Evolutionary conservation across 2,888 invertebrate genomes (phyloP).

Genomic region (Amphipyra berbera): DNA sequence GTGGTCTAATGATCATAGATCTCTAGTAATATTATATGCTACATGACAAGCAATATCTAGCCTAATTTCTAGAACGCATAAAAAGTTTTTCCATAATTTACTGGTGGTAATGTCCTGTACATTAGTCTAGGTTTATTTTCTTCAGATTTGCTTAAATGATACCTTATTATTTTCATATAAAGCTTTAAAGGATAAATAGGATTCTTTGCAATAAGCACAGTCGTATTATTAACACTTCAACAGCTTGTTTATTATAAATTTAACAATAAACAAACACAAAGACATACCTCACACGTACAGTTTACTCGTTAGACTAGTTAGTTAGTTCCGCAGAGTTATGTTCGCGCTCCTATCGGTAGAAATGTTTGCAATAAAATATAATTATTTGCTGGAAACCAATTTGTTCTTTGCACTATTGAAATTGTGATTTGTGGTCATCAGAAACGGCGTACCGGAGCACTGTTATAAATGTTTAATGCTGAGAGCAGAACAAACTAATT

Average conservation of each 20-base stretch:
- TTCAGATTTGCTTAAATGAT: too few species aligned
- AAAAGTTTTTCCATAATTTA: conserved; percentile 6
- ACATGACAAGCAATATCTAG: conserved; percentile 29
- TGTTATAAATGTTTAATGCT: conserved; percentile 48
- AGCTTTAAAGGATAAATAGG: too few species aligned
- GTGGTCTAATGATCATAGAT: conserved; percentile 5
- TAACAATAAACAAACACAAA: conserved; percentile 59
- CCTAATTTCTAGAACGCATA: conserved; percentile 8
- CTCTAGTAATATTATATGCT: conserved; percentile 3
- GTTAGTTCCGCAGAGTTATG: conserved; percentile 80
- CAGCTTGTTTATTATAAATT: conserved; percentile 51
- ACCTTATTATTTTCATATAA: too few species aligned
- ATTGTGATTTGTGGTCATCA: conserved; percentile 77
- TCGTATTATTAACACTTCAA: conserved; percentile 23
- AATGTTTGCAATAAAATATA: conserved; percentile 83
- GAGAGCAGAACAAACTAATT: conserved; percentile 11
- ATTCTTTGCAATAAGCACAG: not conserved
- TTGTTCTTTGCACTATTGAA: conserved; percentile 77
- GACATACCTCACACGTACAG: conserved; percentile 55
- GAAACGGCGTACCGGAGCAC: conserved; percentile 53
- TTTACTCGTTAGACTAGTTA: conserved; percentile 77
- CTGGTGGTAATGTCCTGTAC: too few species aligned
- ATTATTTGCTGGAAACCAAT: conserved; percentile 86
- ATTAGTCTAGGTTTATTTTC: too few species aligned
- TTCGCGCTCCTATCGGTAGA: conserved; percentile 77